Percentiles rank a stretch among this genome's conserved stretches.
Conservation (phyloP, 2,113 vertebrate species). For the Desmodus rotundus region DNA sequence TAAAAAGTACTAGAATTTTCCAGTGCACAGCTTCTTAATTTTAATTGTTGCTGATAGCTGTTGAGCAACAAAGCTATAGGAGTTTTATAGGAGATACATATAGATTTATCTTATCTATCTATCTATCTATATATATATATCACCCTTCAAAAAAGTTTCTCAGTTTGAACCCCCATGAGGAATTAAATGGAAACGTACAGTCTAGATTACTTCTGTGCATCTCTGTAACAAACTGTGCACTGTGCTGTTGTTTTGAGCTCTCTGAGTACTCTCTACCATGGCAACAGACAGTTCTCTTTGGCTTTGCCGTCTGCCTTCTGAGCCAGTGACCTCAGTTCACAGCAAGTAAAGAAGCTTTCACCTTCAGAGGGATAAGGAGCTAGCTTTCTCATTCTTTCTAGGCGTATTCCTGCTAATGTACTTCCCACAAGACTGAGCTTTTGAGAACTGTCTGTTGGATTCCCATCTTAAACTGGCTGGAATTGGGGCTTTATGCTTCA, state of each 20-base stretch:
- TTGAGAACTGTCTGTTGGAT: slow-evolving; percentile 4
- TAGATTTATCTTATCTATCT: too few species aligned
- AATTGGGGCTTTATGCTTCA: not conserved
- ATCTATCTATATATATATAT: not conserved
- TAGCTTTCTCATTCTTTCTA: not conserved
- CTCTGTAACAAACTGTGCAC: not conserved
- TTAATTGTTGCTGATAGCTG: not conserved
- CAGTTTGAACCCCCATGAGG: not conserved
- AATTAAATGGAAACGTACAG: slow-evolving; percentile 31
- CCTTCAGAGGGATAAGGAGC: not conserved
- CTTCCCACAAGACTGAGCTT: not conserved
- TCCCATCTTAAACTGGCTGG: not conserved
- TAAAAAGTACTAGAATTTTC: not conserved
- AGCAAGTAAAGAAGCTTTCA: slow-evolving; percentile 1
- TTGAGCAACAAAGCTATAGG: not conserved
- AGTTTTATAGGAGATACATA: not conserved
- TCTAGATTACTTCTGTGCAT: not conserved
- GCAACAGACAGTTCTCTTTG: slow-evolving; percentile 22
- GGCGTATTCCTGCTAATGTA: not conserved
- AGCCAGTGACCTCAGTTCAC: not conserved
- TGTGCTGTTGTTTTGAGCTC: not conserved
- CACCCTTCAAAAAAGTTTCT: slow-evolving; percentile 1
- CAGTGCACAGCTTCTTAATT: not conserved
- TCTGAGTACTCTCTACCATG: not conserved
- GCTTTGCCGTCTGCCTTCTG: slow-evolving; percentile 32